Percentiles rank a stretch among this genome's conserved stretches.
Conservation (phyloP, 2,797 vertebrate species). For the Crypturellus tataupa region DNA sequence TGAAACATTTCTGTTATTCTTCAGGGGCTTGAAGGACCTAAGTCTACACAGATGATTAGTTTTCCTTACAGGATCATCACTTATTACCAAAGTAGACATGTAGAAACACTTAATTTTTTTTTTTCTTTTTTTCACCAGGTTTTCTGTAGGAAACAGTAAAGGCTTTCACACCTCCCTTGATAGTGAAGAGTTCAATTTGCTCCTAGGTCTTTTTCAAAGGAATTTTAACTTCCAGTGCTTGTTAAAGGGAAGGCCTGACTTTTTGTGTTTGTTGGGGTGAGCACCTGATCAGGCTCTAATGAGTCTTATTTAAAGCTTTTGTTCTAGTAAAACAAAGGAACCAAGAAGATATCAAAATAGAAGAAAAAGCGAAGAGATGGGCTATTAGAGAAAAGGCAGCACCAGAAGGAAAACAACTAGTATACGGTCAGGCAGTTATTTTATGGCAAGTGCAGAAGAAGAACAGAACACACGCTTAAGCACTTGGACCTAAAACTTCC, state of each 20-base stretch:
- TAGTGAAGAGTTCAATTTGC: background rate
- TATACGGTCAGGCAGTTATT: background rate
- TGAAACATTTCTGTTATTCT: background rate
- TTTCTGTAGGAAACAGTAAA: background rate
- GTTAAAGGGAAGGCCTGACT: background rate
- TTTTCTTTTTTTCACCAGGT: background rate
- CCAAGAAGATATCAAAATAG: background rate
- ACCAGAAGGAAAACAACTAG: background rate
- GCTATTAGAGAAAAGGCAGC: background rate
- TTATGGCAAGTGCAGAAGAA: background rate
- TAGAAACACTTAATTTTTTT: background rate
- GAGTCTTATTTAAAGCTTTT: background rate
- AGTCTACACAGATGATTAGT: rapidly evolving
- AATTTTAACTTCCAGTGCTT: background rate
- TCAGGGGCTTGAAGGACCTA: background rate
- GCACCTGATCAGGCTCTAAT: background rate
- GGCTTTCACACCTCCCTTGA: background rate
- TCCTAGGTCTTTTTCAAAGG: background rate
- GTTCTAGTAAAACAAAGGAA: background rate
- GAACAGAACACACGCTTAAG: background rate
- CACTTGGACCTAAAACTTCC: background rate
- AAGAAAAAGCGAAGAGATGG: background rate
- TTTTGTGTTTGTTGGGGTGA: background rate
- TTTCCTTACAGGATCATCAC: background rate
- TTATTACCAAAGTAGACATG: background rate